Conservation (phyloP, 2,888 invertebrate species). For the Conchocele bisecta region DNA sequence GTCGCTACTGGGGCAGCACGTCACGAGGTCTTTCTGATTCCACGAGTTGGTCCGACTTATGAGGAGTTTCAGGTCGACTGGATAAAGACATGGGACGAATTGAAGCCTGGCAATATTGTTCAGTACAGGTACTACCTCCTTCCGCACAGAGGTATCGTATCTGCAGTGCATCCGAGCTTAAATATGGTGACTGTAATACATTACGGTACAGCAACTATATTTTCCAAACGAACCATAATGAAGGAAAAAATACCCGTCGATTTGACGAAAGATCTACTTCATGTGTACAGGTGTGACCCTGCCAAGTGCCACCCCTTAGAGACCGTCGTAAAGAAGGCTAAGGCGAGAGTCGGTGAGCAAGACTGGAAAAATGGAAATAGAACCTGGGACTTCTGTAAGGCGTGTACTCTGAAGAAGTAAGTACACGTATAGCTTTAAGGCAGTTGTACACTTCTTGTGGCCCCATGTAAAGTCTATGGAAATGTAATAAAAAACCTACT, state of each 20-base stretch:
- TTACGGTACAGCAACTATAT: constrained; percentile 6
- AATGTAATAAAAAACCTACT: too few relatives aligned
- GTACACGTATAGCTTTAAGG: too few relatives aligned
- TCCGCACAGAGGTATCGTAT: constrained; percentile 31
- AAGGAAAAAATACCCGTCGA: neutral
- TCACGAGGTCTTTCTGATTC: constrained; percentile 14
- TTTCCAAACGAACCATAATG: neutral
- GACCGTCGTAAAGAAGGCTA: neutral
- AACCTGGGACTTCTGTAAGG: constrained; percentile 6
- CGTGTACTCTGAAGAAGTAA: neutral
- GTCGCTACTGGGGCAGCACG: neutral
- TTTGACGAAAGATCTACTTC: neutral
- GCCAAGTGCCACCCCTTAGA: neutral
- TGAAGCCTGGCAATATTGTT: constrained; percentile 25
- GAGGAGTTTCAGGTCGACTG: constrained; percentile 19
- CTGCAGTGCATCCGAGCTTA: constrained; percentile 2
- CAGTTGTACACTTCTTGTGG: too few relatives aligned
- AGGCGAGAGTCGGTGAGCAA: neutral
- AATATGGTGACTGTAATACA: constrained; percentile 17
- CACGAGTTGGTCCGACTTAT: constrained; percentile 2
- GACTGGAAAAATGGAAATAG: neutral
- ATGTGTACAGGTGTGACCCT: neutral
- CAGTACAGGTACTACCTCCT: too few relatives aligned
- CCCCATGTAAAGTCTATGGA: too few relatives aligned
- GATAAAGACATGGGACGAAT: constrained; percentile 20